Conservation (phyloP, 1,140 invertebrate species). For the Brachionus sp. region DNA sequence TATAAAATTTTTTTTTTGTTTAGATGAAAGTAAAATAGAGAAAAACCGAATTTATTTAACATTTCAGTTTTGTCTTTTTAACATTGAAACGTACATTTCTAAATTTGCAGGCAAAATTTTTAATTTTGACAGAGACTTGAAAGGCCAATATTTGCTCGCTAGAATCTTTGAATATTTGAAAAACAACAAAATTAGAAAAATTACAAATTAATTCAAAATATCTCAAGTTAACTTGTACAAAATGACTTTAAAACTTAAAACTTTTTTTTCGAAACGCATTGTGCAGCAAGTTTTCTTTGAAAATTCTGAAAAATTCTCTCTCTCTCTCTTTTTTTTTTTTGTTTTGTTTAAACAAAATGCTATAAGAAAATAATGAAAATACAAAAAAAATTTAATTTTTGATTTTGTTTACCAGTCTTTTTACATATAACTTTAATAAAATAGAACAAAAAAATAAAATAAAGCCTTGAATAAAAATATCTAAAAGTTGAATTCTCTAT, state of each 20-base stretch:
- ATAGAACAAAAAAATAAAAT: not conserved
- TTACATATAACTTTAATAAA: not conserved
- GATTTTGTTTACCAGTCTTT: slow-evolving; percentile 6
- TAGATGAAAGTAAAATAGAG: not conserved
- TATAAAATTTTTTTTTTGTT: not conserved
- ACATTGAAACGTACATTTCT: not conserved
- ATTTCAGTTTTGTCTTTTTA: not conserved
- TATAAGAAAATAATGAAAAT: not conserved
- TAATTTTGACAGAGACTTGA: not conserved
- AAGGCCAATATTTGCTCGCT: not conserved
- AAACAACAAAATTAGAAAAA: not conserved
- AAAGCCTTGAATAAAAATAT: not conserved
- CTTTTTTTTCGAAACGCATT: not conserved
- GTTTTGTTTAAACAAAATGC: not conserved
- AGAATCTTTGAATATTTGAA: slow-evolving; percentile 1
- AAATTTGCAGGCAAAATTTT: not conserved
- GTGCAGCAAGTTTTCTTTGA: not conserved
- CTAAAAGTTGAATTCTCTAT: not conserved
- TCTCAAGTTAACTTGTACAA: not conserved
- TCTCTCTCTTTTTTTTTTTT: too few species aligned
- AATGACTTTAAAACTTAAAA: not conserved
- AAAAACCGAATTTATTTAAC: not conserved
- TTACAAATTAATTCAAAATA: not conserved
- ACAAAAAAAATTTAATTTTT: not conserved
- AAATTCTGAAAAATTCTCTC: not conserved